These are phyloP conservation scores for Prunella himalayana DNA, from an alignment of 2,113 vertebrate genomes.

Conservation along the genomic window DNA sequence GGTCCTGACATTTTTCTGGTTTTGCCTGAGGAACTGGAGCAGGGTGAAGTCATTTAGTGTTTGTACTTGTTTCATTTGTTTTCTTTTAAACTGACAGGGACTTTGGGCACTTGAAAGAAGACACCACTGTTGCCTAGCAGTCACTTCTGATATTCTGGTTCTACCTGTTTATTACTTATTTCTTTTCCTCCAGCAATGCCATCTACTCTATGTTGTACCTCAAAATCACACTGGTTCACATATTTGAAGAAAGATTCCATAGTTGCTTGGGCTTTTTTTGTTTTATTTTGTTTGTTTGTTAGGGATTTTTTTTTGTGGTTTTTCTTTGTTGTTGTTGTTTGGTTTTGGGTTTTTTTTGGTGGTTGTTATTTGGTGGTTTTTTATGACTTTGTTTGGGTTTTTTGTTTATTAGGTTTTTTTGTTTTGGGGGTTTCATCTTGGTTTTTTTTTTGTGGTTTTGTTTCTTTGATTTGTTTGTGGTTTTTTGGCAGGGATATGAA, in stretches of 20 bases:
- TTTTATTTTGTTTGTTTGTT: neutral
- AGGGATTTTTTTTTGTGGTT: too few relatives aligned
- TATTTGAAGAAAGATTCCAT: neutral
- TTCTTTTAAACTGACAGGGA: neutral
- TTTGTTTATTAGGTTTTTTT: too few relatives aligned
- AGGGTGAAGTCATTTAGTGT: neutral
- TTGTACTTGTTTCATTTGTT: constrained; percentile 3
- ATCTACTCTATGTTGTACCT: neutral
- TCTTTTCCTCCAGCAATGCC: neutral
- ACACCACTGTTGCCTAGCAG: neutral
- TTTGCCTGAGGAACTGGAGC: neutral
- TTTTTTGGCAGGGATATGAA: neutral
- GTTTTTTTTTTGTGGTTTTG: neutral
- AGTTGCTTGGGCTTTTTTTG: too few relatives aligned
- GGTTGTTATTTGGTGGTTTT: too few relatives aligned
- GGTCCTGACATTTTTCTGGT: neutral
- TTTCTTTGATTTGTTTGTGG: neutral
- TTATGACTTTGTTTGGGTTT: fast-evolving
- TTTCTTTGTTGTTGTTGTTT: too few relatives aligned
- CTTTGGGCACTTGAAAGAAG: neutral
- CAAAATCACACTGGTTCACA: neutral
- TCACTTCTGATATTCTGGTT: neutral
- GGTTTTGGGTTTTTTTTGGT: too few relatives aligned
- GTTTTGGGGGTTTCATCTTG: fast-evolving
- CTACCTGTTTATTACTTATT: neutral